Evolutionary conservation across 2,113 vertebrate species (phyloP).

Genomic region (Gymnarchus niloticus): DNA sequence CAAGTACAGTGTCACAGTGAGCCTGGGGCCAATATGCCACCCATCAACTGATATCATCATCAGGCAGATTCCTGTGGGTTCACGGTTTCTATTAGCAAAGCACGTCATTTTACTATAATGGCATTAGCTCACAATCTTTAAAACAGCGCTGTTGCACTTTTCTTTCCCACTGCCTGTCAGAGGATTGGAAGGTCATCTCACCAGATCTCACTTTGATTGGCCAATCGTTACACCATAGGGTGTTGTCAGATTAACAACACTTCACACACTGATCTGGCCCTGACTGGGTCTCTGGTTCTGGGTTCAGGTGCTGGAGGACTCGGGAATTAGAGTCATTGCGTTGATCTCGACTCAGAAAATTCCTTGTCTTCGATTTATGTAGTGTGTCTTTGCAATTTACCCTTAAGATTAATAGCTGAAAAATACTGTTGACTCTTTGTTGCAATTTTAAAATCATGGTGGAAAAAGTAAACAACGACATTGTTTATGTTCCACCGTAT

Average conservation of each 20-base stretch:
- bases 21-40: not conserved
- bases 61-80: not conserved
- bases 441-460: not conserved
- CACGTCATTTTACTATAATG: not conserved
- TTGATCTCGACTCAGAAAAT: not conserved
- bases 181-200: not conserved
- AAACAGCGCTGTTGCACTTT: not conserved
- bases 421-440: too few species aligned
- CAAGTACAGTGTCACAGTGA: not conserved
- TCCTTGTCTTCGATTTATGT: not conserved
- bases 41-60: not conserved
- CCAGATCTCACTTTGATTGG: not conserved
- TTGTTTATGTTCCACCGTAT: not conserved
- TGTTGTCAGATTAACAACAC: not conserved
- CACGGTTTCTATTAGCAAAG: not conserved
- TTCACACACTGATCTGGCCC: not conserved
- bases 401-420: not conserved
- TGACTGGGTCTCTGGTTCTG: not conserved
- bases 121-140: not conserved
- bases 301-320: not conserved
- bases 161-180: not conserved
- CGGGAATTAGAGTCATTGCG: not conserved
- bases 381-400: not conserved
- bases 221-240: not conserved
- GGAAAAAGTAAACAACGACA: not conserved